Percentiles rank a stretch among this genome's conserved stretches.
These are phyloP conservation scores for Hemibagrus guttatus DNA, from an alignment of 2,797 vertebrate species.

Conservation along the genomic window DNA sequence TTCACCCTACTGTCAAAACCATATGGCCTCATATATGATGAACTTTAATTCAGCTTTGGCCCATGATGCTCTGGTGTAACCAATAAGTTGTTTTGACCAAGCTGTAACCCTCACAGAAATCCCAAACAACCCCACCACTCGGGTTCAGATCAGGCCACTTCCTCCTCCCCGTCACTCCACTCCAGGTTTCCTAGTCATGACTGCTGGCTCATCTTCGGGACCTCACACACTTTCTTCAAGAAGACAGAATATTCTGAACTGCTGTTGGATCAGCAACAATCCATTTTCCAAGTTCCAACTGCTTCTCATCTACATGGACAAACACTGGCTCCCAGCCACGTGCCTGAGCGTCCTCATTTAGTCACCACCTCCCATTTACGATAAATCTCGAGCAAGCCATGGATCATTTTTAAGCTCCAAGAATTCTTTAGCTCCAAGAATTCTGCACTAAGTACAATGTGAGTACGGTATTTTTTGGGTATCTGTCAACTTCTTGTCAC, in stretches of 20 bases:
- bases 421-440: too few relatives aligned
- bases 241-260: not conserved
- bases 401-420: not conserved
- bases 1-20: not conserved
- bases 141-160: not conserved
- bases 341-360: constrained; percentile 8
- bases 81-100: not conserved
- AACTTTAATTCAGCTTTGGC: not conserved
- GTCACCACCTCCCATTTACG: not conserved
- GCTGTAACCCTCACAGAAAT: not conserved
- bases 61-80: not conserved
- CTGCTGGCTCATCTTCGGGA: not conserved
- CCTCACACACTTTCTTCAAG: not conserved
- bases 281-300: not conserved
- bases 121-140: not conserved
- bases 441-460: not conserved
- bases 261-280: not conserved
- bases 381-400: not conserved
- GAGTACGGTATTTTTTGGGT: not conserved
- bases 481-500: not conserved
- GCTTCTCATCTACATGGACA: constrained; percentile 3
- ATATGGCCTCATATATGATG: not conserved
- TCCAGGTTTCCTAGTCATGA: not conserved
- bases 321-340: not conserved
- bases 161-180: not conserved